phyloP scores from a whole-genome alignment of 2,797 vertebrate species.

The Poecilia velifera region DNA sequence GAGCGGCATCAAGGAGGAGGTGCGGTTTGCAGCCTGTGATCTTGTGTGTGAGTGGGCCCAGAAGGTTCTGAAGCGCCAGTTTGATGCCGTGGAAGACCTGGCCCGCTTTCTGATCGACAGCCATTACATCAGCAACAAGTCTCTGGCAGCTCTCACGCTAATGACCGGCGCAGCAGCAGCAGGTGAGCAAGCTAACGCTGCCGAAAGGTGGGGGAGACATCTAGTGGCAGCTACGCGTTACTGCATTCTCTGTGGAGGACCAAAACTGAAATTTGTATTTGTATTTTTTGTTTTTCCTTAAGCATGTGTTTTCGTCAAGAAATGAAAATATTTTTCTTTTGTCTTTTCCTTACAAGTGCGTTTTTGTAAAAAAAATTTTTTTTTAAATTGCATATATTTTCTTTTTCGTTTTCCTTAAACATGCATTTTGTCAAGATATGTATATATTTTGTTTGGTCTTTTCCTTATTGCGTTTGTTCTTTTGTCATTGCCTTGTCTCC shows the following conservation, averaged over 20 bases:
- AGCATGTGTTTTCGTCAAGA: no score
- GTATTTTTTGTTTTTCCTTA: no score
- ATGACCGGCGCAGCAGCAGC: conserved; percentile 90
- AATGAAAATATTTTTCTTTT: no score
- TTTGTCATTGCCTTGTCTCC: no score
- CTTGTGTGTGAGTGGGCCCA: conserved; percentile 99
- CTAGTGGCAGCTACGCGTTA: conserved; percentile 60
- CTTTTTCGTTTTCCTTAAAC: no score
- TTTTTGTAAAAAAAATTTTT: no score
- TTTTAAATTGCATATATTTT: no score
- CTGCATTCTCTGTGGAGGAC: not conserved
- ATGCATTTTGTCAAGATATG: no score
- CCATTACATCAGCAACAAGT: conserved; percentile 98
- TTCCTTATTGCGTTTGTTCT: no score
- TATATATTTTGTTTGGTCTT: no score
- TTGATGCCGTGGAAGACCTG: conserved; percentile 93
- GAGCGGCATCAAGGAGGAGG: conserved; percentile 90
- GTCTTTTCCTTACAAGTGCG: not conserved
- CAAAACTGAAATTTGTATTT: no score
- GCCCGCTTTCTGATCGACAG: conserved; percentile 98
- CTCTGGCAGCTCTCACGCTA: conserved; percentile 94
- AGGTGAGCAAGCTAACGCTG: conserved; percentile 77
- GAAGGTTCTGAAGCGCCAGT: conserved; percentile 97
- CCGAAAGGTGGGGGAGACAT: conserved; percentile 42
- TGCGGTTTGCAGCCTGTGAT: conserved; percentile 92